phyloP scores from a whole-genome alignment of 2,797 vertebrate species.

The Poecilia gillii region DNA sequence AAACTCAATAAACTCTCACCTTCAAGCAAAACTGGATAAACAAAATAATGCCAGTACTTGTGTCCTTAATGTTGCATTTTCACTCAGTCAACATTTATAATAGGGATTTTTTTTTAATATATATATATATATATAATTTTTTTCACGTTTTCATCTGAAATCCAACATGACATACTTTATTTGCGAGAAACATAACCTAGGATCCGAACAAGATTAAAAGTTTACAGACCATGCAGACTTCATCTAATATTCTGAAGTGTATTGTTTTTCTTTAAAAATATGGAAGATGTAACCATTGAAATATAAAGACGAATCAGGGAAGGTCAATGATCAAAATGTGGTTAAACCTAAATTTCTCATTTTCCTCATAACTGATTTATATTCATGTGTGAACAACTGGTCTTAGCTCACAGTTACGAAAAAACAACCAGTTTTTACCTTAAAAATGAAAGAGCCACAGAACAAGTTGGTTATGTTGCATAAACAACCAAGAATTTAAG shows the following conservation, averaged over 20 bases:
- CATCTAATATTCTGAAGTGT: not conserved
- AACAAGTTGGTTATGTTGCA: not conserved
- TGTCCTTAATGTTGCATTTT: not conserved
- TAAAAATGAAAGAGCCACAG: not conserved
- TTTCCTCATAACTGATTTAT: not conserved
- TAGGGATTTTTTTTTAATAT: no score
- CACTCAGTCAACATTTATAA: not conserved
- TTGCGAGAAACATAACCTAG: not conserved
- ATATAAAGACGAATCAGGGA: not conserved
- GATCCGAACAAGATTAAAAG: not conserved
- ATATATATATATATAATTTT: not conserved
- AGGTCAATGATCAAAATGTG: not conserved
- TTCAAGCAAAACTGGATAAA: not conserved
- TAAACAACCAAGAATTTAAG: not conserved
- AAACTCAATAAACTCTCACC: not conserved
- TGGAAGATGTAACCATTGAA: not conserved
- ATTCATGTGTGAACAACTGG: not conserved
- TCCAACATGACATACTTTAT: not conserved
- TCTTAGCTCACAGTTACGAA: not conserved
- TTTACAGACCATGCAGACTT: not conserved
- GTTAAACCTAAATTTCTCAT: not conserved
- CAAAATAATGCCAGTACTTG: not conserved
- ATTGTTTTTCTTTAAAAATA: not conserved
- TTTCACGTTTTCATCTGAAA: not conserved
- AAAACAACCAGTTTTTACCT: not conserved